Conservation (phyloP, 2,797 vertebrate species). For the Channallabes apus region DNA sequence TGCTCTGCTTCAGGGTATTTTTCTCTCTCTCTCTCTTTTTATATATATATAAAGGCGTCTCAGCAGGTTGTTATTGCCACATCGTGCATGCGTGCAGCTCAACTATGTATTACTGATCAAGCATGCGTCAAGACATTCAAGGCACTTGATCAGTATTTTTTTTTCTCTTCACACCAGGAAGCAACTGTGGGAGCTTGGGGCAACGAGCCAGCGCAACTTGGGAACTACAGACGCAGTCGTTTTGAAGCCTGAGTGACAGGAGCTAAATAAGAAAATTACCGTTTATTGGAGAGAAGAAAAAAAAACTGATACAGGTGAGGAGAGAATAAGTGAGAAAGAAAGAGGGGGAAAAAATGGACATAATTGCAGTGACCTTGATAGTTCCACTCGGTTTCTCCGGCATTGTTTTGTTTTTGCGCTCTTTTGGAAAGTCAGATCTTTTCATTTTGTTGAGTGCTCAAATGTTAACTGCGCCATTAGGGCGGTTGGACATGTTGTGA, state of each 20-base stretch:
- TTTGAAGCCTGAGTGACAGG: conserved; percentile 35
- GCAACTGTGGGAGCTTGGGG: conserved; percentile 31
- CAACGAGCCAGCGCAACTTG: conserved; percentile 12
- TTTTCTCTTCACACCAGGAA: conserved; percentile 47
- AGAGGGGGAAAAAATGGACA: not conserved
- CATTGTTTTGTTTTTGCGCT: conserved; percentile 37
- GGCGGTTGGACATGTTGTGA: conserved; percentile 52
- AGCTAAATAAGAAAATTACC: conserved; percentile 41
- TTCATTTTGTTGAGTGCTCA: conserved; percentile 54
- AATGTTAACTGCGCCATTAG: conserved; percentile 57
- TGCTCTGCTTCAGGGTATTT: not conserved
- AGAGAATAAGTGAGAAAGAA: conserved; percentile 5
- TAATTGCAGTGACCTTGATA: conserved; percentile 47
- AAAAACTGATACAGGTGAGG: conserved; percentile 1
- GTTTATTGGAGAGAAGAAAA: conserved; percentile 5
- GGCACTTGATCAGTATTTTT: conserved; percentile 24
- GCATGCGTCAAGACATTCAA: not conserved
- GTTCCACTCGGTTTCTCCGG: conserved; percentile 27
- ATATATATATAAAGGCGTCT: not conserved
- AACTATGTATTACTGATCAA: not conserved
- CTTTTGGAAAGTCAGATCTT: conserved; percentile 48
- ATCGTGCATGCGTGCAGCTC: not conserved
- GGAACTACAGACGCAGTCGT: conserved; percentile 23
- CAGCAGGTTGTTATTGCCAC: not conserved
- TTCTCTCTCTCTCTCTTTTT: not conserved